Conservation (phyloP, 2,797 vertebrate genomes). For the Babyrousa celebensis region DNA sequence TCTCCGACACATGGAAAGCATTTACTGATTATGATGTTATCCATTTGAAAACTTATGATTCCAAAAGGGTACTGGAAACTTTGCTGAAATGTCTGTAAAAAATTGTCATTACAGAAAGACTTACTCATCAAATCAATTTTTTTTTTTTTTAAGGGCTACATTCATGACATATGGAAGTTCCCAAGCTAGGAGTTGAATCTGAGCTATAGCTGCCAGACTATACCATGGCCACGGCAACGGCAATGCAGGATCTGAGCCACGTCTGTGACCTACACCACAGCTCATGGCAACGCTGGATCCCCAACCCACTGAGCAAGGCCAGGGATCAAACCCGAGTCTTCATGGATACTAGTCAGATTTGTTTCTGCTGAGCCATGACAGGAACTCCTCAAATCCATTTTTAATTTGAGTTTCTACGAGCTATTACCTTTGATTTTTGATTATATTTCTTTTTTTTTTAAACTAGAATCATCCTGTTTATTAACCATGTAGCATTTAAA, state of each 20-base stretch:
- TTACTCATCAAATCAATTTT: neutral
- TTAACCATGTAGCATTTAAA: neutral
- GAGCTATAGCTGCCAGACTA: too few species aligned
- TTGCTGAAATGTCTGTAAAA: conserved; percentile 34
- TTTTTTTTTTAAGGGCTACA: too few species aligned
- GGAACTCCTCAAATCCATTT: neutral
- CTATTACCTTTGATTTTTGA: conserved; percentile 33
- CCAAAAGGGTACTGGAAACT: conserved; percentile 94
- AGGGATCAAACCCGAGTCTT: too few species aligned
- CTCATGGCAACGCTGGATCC: too few species aligned
- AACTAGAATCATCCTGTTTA: neutral
- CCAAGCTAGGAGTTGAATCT: too few species aligned
- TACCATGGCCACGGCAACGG: too few species aligned
- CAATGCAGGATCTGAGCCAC: too few species aligned
- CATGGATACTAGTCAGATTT: too few species aligned
- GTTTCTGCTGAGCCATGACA: too few species aligned
- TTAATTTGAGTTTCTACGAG: conserved; percentile 45
- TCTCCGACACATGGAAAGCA: conserved; percentile 96
- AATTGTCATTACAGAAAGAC: neutral
- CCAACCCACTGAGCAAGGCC: too few species aligned
- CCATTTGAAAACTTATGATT: conserved; percentile 97
- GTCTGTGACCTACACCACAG: too few species aligned
- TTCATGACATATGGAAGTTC: too few species aligned
- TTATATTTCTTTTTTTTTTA: neutral
- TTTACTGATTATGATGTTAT: conserved; percentile 96